Percentiles rank a stretch among this genome's conserved stretches.
Conservation (phyloP, 2,113 vertebrate species). For the Lepus timidus region DNA sequence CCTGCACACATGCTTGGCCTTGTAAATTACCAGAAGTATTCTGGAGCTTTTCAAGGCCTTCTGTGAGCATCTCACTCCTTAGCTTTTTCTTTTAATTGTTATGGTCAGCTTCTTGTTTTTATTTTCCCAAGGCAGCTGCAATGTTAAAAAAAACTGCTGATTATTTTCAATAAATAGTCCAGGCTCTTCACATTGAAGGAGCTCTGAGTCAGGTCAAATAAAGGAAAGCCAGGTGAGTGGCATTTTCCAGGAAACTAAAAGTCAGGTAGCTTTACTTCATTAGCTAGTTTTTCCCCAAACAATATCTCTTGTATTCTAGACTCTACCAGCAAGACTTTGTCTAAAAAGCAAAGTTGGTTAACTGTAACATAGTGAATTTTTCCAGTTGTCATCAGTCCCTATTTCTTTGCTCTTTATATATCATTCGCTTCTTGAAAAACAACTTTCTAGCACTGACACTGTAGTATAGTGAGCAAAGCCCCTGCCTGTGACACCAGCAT, state of each 20-base stretch:
- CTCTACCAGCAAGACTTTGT: not conserved
- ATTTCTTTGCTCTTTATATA: constrained; percentile 1
- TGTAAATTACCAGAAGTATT: not conserved
- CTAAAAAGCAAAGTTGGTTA: not conserved
- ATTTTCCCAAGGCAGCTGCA: not conserved
- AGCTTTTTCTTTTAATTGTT: not conserved
- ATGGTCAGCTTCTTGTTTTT: not conserved
- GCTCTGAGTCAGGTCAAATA: not conserved
- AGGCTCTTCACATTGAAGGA: not conserved
- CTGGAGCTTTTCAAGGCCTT: not conserved
- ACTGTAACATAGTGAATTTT: not conserved
- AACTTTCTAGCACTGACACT: not conserved
- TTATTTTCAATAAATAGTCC: not conserved
- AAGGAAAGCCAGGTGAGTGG: not conserved
- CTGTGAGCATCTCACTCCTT: not conserved
- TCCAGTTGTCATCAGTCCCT: not conserved
- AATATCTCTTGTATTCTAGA: not conserved
- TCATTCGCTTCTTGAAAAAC: not conserved
- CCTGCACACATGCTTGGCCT: not conserved
- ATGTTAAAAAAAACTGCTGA: not conserved
- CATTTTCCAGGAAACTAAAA: not conserved
- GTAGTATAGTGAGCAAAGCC: no score
- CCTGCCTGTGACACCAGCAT: no score
- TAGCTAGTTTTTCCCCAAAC: not conserved
- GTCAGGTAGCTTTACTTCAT: not conserved